Conservation (phyloP, 2,797 vertebrate genomes). For the Xiphorhynchus erythropygius region DNA sequence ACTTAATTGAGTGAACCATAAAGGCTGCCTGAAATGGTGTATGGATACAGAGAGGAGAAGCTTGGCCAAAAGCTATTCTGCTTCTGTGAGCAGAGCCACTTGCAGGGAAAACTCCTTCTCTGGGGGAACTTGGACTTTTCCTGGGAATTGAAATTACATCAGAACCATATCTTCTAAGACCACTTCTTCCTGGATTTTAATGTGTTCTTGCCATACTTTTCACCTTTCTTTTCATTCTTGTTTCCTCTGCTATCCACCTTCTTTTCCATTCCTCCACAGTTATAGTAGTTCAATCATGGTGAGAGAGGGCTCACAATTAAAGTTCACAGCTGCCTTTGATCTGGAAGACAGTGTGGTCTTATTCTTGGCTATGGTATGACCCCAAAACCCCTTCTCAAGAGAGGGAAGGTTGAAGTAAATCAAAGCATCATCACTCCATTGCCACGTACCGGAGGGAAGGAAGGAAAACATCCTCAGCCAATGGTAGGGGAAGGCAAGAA, state of each 20-base stretch:
- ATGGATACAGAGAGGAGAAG: neutral
- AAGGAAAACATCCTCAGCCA: too few species aligned
- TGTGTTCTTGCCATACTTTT: neutral
- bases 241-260: neutral
- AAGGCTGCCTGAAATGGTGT: neutral
- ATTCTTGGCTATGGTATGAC: neutral
- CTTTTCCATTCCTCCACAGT: neutral
- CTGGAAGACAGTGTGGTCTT: neutral
- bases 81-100: neutral
- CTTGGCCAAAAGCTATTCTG: neutral
- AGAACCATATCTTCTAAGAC: neutral
- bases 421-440: neutral
- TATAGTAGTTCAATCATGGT: neutral
- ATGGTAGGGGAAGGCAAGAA: too few species aligned
- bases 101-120: neutral
- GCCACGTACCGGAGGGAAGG: too few species aligned
- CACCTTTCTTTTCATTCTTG: neutral
- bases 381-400: neutral
- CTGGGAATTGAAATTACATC: neutral
- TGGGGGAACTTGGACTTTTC: neutral
- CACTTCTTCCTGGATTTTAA: neutral
- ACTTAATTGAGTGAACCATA: neutral
- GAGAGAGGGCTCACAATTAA: neutral
- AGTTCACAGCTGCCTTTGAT: neutral
- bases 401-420: neutral